phyloP scores from a whole-genome alignment of 2,113 vertebrate genomes.

The Jacana jacana region DNA sequence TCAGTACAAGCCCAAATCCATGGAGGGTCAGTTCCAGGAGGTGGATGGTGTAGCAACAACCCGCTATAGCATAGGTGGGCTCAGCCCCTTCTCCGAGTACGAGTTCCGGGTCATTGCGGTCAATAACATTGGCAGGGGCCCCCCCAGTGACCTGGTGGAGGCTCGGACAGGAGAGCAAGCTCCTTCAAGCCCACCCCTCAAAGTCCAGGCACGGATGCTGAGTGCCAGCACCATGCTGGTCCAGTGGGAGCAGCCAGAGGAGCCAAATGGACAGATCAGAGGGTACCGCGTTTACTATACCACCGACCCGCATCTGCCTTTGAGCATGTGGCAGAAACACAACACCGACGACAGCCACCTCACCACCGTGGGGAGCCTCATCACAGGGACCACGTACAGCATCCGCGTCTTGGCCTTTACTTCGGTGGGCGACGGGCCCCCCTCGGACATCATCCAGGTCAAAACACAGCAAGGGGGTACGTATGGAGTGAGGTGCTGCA shows the following conservation, averaged over 20 bases:
- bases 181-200: slow-evolving; percentile 90
- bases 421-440: slow-evolving; percentile 91
- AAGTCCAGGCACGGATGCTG: slow-evolving; percentile 90
- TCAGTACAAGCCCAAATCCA: slow-evolving; percentile 87
- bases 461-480: slow-evolving; percentile 95
- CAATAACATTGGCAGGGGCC: slow-evolving; percentile 93
- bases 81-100: slow-evolving; percentile 94
- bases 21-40: slow-evolving; percentile 90
- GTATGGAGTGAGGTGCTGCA: not conserved
- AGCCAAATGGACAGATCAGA: slow-evolving; percentile 90
- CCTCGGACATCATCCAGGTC: slow-evolving; percentile 89
- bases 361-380: slow-evolving; percentile 89
- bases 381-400: slow-evolving; percentile 89
- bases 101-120: slow-evolving; percentile 91
- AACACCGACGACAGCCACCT: slow-evolving; percentile 87
- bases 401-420: slow-evolving; percentile 92
- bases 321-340: slow-evolving; percentile 91
- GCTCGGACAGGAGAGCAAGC: slow-evolving; percentile 93
- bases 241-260: slow-evolving; percentile 94
- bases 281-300: slow-evolving; percentile 94
- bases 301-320: slow-evolving; percentile 74
- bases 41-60: slow-evolving; percentile 98
- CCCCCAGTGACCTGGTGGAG: slow-evolving; percentile 82
- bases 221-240: slow-evolving; percentile 94
- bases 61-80: slow-evolving; percentile 95